phyloP scores from a whole-genome alignment of 2,888 invertebrate genomes.

The Aporophyla nigra region DNA sequence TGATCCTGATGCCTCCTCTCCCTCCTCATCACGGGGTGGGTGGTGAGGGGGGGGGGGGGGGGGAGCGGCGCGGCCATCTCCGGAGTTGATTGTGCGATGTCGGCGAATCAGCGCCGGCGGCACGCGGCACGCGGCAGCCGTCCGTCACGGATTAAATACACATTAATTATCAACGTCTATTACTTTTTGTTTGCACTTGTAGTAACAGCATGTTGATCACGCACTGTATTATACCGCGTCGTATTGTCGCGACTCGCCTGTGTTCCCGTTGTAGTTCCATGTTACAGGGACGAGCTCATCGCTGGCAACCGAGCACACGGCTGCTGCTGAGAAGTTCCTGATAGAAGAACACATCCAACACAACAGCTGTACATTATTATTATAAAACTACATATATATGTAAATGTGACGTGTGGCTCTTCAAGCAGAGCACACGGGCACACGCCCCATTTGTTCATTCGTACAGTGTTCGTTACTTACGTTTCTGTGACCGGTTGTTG shows the following conservation, averaged over 20 bases:
- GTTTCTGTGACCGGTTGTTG: background rate
- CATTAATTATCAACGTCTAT: constrained; percentile 31
- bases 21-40: background rate
- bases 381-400: background rate
- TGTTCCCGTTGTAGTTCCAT: background rate
- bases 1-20: constrained; percentile 17
- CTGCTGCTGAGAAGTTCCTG: background rate
- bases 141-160: constrained; percentile 23
- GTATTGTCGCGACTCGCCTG: no score
- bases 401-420: background rate
- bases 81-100: constrained; percentile 31
- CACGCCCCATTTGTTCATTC: background rate
- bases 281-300: background rate
- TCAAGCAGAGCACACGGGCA: background rate
- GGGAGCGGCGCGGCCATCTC: background rate
- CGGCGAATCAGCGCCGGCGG: constrained; percentile 30
- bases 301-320: background rate
- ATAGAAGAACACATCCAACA: background rate
- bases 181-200: constrained; percentile 1
- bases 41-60: background rate
- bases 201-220: background rate
- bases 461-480: background rate
- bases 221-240: background rate
- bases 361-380: background rate
- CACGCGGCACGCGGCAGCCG: background rate